phyloP scores from a whole-genome alignment of 1,140 invertebrate species.

The Archivesica marissinica region DNA sequence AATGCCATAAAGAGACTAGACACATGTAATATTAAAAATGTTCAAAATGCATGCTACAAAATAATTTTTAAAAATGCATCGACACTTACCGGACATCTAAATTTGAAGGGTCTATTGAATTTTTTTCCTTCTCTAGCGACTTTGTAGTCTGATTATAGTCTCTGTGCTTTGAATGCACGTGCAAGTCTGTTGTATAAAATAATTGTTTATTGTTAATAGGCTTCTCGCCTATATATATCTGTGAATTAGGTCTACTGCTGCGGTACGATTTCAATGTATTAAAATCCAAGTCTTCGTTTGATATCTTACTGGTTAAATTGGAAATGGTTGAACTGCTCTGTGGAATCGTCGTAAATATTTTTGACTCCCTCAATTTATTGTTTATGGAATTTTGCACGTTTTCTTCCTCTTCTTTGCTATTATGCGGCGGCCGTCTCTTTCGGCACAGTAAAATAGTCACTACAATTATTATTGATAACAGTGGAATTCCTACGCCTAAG shows the following conservation, averaged over 20 bases:
- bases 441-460: slow-evolving; percentile 75
- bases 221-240: slow-evolving; percentile 66
- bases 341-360: slow-evolving; percentile 57
- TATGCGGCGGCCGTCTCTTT: slow-evolving; percentile 54
- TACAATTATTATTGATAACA: slow-evolving; percentile 76
- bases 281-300: slow-evolving; percentile 66
- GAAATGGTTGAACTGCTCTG: slow-evolving; percentile 59
- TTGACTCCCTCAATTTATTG: slow-evolving; percentile 67
- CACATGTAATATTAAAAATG: too few species aligned
- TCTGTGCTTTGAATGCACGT: slow-evolving; percentile 55
- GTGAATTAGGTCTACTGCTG: slow-evolving; percentile 57
- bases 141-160: slow-evolving; percentile 68
- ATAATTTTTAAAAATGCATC: too few species aligned
- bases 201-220: slow-evolving; percentile 67
- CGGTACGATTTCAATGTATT: slow-evolving; percentile 55
- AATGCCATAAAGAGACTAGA: too few species aligned
- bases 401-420: slow-evolving; percentile 70
- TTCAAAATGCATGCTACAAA: too few species aligned
- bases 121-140: slow-evolving; percentile 68
- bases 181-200: slow-evolving; percentile 62
- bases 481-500: slow-evolving; percentile 77
- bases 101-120: slow-evolving; percentile 59
- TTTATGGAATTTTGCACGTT: slow-evolving; percentile 76
- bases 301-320: slow-evolving; percentile 57
- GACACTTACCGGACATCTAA: slow-evolving; percentile 61